Evolutionary conservation across 2,113 vertebrate genomes (phyloP).

Genomic region (Brienomyrus brachyistius): DNA sequence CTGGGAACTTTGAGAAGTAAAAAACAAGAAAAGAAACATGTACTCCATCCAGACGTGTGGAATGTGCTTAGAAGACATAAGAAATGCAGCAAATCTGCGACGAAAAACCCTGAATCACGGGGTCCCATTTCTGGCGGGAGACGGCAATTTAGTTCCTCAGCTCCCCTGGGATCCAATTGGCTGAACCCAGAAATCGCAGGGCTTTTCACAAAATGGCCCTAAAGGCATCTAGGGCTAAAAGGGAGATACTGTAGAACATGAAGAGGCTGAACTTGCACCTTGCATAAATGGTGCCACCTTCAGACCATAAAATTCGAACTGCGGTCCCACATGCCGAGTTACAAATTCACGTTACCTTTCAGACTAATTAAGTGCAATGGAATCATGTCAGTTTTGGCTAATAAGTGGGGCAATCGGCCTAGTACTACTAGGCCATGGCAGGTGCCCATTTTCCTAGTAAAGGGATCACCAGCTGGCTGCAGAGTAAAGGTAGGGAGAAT

Average conservation of each 20-base stretch:
- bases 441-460: background rate
- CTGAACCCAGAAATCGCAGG: background rate
- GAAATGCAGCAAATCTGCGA: background rate
- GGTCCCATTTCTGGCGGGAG: background rate
- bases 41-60: background rate
- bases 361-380: background rate
- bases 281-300: background rate
- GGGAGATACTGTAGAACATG: background rate
- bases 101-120: background rate
- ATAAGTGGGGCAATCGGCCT: background rate
- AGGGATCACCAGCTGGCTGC: background rate
- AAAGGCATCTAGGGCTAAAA: background rate
- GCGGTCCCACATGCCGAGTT: background rate
- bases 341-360: background rate
- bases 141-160: background rate
- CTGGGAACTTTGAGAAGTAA: background rate
- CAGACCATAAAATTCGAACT: background rate
- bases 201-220: background rate
- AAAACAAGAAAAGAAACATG: constrained; percentile 1
- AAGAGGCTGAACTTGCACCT: background rate
- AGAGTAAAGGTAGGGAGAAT: background rate
- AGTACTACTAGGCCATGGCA: background rate
- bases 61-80: background rate
- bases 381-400: background rate
- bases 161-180: background rate